Percentiles rank a stretch among this genome's conserved stretches.
phyloP scores from a whole-genome alignment of 1,140 invertebrate genomes.

The Goniozus legneri region DNA sequence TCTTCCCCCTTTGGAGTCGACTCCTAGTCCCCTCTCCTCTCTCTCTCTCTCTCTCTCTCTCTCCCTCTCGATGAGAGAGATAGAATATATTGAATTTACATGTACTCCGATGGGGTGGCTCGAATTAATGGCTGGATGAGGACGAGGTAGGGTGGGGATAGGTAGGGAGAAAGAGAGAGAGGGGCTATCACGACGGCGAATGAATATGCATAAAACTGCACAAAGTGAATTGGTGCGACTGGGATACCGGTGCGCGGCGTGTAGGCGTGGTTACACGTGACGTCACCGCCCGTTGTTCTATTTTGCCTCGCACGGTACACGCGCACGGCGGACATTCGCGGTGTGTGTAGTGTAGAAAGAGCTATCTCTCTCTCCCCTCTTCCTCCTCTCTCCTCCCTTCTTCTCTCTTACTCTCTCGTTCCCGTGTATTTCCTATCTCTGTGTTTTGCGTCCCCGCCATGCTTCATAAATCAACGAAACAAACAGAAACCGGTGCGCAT shows the following conservation, averaged over 20 bases:
- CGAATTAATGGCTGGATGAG: no score
- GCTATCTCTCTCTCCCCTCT: no score
- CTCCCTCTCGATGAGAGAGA: no score
- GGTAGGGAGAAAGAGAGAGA: neutral
- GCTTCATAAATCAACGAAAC: constrained; percentile 53
- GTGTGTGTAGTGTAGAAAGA: constrained; percentile 11
- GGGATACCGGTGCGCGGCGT: constrained; percentile 17
- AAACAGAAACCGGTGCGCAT: constrained; percentile 45
- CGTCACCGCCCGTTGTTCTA: constrained; percentile 42
- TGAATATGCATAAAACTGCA: constrained; percentile 44
- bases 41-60: no score
- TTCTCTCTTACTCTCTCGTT: no score
- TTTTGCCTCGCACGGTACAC: constrained; percentile 29
- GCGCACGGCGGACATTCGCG: constrained; percentile 25
- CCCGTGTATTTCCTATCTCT: no score
- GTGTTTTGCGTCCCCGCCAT: constrained; percentile 47
- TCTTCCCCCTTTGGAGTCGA: no score
- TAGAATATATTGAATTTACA: constrained; percentile 37
- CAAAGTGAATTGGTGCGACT: constrained; percentile 40
- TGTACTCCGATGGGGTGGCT: no score
- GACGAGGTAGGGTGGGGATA: neutral
- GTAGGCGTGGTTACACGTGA: constrained; percentile 45
- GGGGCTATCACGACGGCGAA: constrained; percentile 32
- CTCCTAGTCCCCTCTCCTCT: no score
- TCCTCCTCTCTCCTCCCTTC: no score